phyloP scores from a whole-genome alignment of 2,888 invertebrate genomes.

The Ypsolopha sequella region DNA sequence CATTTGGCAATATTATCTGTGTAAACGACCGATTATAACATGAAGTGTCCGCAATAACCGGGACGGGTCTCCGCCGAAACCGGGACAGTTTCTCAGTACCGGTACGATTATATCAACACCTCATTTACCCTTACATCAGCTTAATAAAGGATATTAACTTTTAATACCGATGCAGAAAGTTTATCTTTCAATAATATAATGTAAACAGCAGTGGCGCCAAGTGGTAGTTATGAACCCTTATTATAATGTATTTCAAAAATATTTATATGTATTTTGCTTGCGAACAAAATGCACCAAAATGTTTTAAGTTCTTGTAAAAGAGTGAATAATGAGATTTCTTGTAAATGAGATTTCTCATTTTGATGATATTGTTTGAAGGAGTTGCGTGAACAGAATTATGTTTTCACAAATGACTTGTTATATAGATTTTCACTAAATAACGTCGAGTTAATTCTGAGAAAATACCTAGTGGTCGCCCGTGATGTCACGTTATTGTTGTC shows the following conservation, averaged over 20 bases:
- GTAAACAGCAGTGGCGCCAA: neutral
- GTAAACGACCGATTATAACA: neutral
- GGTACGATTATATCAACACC: neutral
- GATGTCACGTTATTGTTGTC: too few species aligned
- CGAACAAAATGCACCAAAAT: neutral
- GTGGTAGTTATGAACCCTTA: neutral
- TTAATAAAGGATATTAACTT: neutral
- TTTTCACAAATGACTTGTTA: too few species aligned
- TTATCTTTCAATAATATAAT: neutral
- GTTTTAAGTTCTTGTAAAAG: neutral
- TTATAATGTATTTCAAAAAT: neutral
- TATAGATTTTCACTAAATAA: too few species aligned
- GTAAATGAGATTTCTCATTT: too few species aligned
- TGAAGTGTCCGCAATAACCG: neutral
- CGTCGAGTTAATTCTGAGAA: too few species aligned
- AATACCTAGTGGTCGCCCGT: too few species aligned
- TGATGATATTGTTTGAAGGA: too few species aligned
- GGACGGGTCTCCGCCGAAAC: neutral
- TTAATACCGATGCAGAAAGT: neutral
- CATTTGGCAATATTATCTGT: neutral
- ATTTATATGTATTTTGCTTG: neutral
- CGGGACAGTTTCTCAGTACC: neutral
- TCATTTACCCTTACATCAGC: neutral
- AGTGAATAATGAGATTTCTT: too few species aligned
- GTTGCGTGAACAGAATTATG: too few species aligned